These are phyloP conservation scores for Champsocephalus gunnari DNA, from an alignment of 2,797 vertebrate genomes.

Conservation along the genomic window DNA sequence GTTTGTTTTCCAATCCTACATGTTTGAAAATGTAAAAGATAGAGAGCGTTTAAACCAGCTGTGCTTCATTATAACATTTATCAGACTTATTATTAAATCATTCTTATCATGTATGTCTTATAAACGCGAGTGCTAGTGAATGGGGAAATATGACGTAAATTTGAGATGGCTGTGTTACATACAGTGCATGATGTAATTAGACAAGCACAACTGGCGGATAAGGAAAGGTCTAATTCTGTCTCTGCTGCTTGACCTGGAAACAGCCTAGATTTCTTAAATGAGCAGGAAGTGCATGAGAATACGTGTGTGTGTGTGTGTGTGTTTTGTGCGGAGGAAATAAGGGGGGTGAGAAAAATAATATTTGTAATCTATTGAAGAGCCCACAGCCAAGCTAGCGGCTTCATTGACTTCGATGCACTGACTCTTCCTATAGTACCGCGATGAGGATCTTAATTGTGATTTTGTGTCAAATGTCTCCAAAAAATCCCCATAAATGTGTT, in stretches of 20 bases:
- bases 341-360: not conserved
- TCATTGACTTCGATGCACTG: not conserved
- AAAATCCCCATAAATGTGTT: not conserved
- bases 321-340: slow-evolving; percentile 6
- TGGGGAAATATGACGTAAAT: slow-evolving; percentile 30
- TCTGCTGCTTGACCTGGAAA: slow-evolving; percentile 78
- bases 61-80: not conserved
- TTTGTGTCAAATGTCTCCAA: slow-evolving; percentile 13
- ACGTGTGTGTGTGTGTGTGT: not conserved
- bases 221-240: slow-evolving; percentile 71
- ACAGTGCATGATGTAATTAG: slow-evolving; percentile 56
- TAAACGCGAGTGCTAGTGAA: not conserved
- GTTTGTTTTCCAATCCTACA: not conserved
- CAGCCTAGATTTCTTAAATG: slow-evolving; percentile 57
- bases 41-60: too few species aligned
- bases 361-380: not conserved
- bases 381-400: not conserved
- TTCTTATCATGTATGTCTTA: not conserved
- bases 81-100: not conserved
- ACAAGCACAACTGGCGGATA: slow-evolving; percentile 62
- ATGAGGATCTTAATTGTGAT: not conserved
- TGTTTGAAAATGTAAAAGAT: not conserved
- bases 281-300: slow-evolving; percentile 33
- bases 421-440: not conserved
- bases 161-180: slow-evolving; percentile 38